Percentiles rank a stretch among this genome's conserved stretches.
Evolutionary conservation across 1,140 invertebrate species (phyloP).

Genomic region (Helicoverpa armigera): DNA sequence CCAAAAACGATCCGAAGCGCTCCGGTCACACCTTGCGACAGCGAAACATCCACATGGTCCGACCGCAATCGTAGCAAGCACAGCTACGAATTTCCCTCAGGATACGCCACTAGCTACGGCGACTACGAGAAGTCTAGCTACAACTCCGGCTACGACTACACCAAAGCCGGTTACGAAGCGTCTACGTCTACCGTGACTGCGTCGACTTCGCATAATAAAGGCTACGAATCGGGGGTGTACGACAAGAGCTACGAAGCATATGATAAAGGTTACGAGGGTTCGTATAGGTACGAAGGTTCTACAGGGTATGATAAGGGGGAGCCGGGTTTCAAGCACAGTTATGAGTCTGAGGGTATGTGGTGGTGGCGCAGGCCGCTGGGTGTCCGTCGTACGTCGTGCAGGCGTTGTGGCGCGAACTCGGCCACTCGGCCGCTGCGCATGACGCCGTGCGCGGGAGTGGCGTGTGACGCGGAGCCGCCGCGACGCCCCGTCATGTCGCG

Average conservation of each 20-base stretch:
- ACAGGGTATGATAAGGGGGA: slow-evolving; percentile 51
- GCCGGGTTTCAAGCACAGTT: slow-evolving; percentile 50
- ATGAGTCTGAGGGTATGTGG: slow-evolving; percentile 71
- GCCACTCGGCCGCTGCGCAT: slow-evolving; percentile 61
- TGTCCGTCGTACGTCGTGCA: slow-evolving; percentile 66
- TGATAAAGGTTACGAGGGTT: slow-evolving; percentile 35
- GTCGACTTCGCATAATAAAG: slow-evolving; percentile 25
- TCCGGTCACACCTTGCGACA: slow-evolving; percentile 80
- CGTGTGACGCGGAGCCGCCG: not conserved
- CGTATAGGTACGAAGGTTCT: slow-evolving; percentile 44
- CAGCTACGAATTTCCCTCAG: slow-evolving; percentile 49
- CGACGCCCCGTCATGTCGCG: slow-evolving; percentile 68
- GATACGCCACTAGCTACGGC: slow-evolving; percentile 48
- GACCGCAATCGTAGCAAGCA: slow-evolving; percentile 59
- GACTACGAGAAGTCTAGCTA: slow-evolving; percentile 43
- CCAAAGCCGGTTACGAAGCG: slow-evolving; percentile 63
- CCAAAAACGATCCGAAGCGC: slow-evolving; percentile 73
- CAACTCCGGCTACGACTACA: slow-evolving; percentile 20
- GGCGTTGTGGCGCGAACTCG: slow-evolving; percentile 52
- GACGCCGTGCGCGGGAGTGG: slow-evolving; percentile 66
- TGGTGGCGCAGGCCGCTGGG: slow-evolving; percentile 74
- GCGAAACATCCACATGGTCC: slow-evolving; percentile 73
- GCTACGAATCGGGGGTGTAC: slow-evolving; percentile 28
- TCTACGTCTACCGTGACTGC: slow-evolving; percentile 33
- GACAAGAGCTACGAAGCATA: slow-evolving; percentile 33